Evolutionary conservation across 2,797 vertebrate genomes (phyloP).

Genomic region (Amblyraja radiata): DNA sequence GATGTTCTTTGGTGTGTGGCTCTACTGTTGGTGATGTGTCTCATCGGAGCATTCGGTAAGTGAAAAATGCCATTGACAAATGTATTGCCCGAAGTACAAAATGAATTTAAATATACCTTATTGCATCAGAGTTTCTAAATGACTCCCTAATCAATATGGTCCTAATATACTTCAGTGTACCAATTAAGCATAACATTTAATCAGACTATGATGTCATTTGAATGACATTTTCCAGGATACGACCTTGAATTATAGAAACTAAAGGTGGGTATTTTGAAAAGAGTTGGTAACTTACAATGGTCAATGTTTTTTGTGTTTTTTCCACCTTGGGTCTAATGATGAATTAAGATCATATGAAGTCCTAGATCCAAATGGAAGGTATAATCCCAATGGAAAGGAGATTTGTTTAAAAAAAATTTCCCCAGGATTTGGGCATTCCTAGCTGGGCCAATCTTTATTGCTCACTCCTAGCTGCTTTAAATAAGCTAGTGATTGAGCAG

Average conservation of each 20-base stretch:
- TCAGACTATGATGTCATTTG: not conserved
- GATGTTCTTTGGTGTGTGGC: constrained; percentile 86
- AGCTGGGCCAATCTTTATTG: no score
- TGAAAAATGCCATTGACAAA: not conserved
- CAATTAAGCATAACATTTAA: not conserved
- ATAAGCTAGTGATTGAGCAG: no score
- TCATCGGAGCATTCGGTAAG: constrained; percentile 72
- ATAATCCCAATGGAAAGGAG: no score
- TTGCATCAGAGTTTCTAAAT: not conserved
- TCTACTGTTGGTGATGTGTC: constrained; percentile 79
- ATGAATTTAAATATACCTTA: not conserved
- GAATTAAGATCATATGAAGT: not conserved
- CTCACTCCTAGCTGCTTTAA: no score
- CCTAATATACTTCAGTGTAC: not conserved
- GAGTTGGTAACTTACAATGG: not conserved
- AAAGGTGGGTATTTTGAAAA: not conserved
- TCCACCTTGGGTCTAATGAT: not conserved
- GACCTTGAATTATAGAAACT: not conserved
- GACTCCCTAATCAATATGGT: no score
- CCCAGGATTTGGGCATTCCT: no score
- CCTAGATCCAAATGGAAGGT: no score
- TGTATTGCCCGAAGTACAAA: not conserved
- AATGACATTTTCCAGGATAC: not conserved
- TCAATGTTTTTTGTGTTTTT: not conserved
- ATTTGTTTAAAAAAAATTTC: no score